Evolutionary conservation across 2,888 invertebrate genomes (phyloP).

Genomic region (Zootermopsis nevadensis): DNA sequence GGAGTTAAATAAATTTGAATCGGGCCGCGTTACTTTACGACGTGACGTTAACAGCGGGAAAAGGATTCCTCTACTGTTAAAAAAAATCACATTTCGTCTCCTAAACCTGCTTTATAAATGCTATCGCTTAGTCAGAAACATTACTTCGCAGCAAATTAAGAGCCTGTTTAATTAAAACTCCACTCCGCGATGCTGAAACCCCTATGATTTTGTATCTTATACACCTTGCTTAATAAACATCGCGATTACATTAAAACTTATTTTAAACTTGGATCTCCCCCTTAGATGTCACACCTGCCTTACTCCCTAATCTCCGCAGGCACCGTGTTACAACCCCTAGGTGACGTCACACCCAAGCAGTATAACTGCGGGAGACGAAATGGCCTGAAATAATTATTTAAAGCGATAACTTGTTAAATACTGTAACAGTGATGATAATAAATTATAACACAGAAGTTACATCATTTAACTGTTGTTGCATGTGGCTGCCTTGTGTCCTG

Average conservation of each 20-base stretch:
- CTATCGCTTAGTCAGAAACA: not conserved
- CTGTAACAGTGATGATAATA: too few species aligned
- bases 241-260: not conserved
- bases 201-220: conserved; percentile 1
- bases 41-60: not conserved
- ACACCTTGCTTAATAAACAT: not conserved
- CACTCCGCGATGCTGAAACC: not conserved
- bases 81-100: not conserved
- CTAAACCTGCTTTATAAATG: not conserved
- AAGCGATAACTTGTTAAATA: too few species aligned
- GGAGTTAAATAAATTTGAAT: too few species aligned
- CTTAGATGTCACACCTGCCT: not conserved
- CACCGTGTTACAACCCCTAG: not conserved
- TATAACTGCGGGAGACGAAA: too few species aligned
- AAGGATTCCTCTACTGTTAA: not conserved
- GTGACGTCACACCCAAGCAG: not conserved
- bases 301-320: not conserved
- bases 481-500: too few species aligned
- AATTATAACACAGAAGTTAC: too few species aligned
- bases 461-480: too few species aligned
- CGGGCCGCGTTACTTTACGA: too few species aligned
- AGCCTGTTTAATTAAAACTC: conserved; percentile 10
- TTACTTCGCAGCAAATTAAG: not conserved
- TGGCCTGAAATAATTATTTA: too few species aligned
- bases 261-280: not conserved